A percentile compares a stretch with the other conserved stretches of the same genome.
Evolutionary conservation across 2,888 invertebrate genomes (phyloP).

Genomic region (Eupithecia inturbata): DNA sequence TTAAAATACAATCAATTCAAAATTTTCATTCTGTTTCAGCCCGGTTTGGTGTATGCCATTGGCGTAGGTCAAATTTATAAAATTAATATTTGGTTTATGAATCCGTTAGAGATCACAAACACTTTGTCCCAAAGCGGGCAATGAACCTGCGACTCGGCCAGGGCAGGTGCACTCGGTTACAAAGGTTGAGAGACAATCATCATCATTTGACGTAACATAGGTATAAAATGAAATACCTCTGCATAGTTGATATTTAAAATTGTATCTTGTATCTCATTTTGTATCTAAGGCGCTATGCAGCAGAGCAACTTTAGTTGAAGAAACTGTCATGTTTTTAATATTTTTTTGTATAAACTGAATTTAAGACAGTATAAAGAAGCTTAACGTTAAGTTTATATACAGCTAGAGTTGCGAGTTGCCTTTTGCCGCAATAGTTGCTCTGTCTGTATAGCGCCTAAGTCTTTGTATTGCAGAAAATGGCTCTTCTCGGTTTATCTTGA

Average conservation of each 20-base stretch:
- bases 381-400: too few relatives aligned
- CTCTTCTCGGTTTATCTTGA: neutral
- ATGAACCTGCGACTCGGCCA: constrained; percentile 11
- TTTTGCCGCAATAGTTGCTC: too few relatives aligned
- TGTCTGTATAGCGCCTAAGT: too few relatives aligned
- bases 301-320: too few relatives aligned
- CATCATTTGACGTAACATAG: neutral
- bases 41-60: neutral
- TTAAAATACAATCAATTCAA: neutral
- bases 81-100: neutral
- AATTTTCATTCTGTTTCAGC: neutral
- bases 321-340: too few relatives aligned
- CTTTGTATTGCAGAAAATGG: neutral
- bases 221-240: neutral
- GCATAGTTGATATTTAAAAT: neutral
- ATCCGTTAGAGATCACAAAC: neutral
- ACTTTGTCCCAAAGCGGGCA: constrained; percentile 20
- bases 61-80: constrained; percentile 3
- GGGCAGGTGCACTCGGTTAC: neutral
- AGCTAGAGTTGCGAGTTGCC: too few relatives aligned
- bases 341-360: too few relatives aligned
- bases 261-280: too few relatives aligned
- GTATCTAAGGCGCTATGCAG: too few relatives aligned
- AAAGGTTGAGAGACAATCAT: neutral
- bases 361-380: too few relatives aligned